Base-by-base conservation (phyloP, 2,797 vertebrate genomes). In the Chanos chanos region DNA sequence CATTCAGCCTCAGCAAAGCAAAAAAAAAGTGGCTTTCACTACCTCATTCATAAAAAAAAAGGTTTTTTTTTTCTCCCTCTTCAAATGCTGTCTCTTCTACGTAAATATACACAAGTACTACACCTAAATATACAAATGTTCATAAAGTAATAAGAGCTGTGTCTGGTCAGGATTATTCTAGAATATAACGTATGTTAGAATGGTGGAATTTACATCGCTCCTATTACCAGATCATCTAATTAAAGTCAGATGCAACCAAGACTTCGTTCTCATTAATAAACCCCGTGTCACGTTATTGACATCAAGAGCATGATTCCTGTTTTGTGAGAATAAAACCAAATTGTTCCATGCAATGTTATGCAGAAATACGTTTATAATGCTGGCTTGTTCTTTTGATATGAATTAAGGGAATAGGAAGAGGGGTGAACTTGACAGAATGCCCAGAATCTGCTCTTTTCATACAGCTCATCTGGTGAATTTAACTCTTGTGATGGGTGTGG, bases 11-110 rank as follows among this genome's bases (percentile, higher is more conserved):
- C 67, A 61, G 76, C 64, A 66, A 59, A 59, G 54, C 61, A 41
- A 18, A 10, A 37, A 67, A 72, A 72, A 61, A 28, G 40, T 47
- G 41, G 58, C 44, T 71, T 64, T 72, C 55, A 64, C 69, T 49
- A 41, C 28, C 44, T 63, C 59, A 71, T 72, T 78, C 69, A 74
- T 62, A 65, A 66, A 73, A 68, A 31, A 31, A 24, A 4, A 21
- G 1, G 16, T 6, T 7, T 25, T 51, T 31, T 36, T 36, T 40
- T 9, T 31, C 44, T 21, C 15, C n/a, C 7, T 39, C 9, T 37
- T 47, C 57, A 13, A 22, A 19, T 2, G 10, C 49, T 39, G 45
- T 21, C 44, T 62, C 39, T 22, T 18, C 52, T 45, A 34, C n/a
- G 22, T 54, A n/a, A 22, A 16, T 51, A 24, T 34, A 50, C 16